Evolutionary conservation across 2,888 invertebrate genomes (phyloP).

Genomic region (Drosophila rellima): DNA sequence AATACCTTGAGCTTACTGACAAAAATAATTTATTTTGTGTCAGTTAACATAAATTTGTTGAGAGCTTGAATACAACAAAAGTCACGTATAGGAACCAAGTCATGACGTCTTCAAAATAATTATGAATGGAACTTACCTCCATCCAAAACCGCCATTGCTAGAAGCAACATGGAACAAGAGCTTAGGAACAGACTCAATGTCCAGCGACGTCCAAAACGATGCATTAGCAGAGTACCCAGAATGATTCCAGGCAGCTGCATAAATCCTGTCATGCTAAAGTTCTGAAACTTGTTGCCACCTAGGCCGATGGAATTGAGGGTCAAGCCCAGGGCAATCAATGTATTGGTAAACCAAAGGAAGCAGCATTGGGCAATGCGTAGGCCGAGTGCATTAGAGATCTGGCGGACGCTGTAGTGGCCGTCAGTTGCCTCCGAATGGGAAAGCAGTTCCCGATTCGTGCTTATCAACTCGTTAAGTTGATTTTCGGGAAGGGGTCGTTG

Average conservation of each 20-base stretch:
- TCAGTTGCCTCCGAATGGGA: conserved; percentile 22
- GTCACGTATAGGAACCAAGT: too few species aligned
- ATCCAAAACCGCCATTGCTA: conserved; percentile 64
- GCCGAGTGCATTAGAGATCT: conserved; percentile 65
- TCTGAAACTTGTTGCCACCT: conserved; percentile 90
- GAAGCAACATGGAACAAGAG: conserved; percentile 86
- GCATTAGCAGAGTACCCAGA: conserved; percentile 88
- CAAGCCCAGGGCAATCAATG: conserved; percentile 91
- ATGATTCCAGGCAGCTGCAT: conserved; percentile 91
- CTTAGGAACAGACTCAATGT: conserved; percentile 88
- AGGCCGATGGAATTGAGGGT: conserved; percentile 91
- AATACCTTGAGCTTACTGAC: conserved; percentile 1
- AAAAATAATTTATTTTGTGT: too few species aligned
- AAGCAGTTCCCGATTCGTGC: conserved; percentile 58
- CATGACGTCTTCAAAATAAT: not conserved
- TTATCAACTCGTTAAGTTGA: conserved; percentile 58
- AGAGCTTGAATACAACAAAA: too few species aligned
- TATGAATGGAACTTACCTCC: conserved; percentile 32
- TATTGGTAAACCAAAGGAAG: conserved; percentile 92
- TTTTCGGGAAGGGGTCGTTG: conserved; percentile 63
- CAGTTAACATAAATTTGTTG: too few species aligned
- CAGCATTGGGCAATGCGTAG: conserved; percentile 87
- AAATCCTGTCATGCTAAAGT: conserved; percentile 87
- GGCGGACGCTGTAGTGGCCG: conserved; percentile 60
- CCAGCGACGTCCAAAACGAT: conserved; percentile 88